A percentile compares a stretch with the other conserved stretches of the same genome.
These are phyloP conservation scores for Tachystola acroxantha DNA, from an alignment of 2,888 invertebrate species.

Conservation along the genomic window DNA sequence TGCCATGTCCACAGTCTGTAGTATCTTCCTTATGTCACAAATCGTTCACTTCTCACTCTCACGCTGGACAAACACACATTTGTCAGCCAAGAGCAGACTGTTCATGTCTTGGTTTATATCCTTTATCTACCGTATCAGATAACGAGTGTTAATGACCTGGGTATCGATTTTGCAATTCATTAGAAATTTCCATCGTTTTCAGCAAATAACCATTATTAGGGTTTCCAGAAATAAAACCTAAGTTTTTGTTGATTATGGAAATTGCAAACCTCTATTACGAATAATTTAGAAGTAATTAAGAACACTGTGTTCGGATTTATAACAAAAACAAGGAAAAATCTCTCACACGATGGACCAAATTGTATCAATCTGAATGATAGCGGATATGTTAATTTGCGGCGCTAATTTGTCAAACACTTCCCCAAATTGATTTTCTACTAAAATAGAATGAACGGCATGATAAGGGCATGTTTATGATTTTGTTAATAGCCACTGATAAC, in stretches of 20 bases:
- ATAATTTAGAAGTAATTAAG: too few species aligned
- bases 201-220: not conserved
- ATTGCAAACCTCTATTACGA: too few species aligned
- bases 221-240: too few species aligned
- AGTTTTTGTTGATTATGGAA: too few species aligned
- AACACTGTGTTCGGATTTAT: too few species aligned
- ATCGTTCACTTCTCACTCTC: conserved; percentile 54
- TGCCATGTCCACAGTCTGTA: conserved; percentile 37
- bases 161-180: conserved; percentile 4
- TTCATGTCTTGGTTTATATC: conserved; percentile 27
- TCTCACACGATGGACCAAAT: too few species aligned
- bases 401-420: not conserved
- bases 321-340: too few species aligned
- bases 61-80: conserved; percentile 51
- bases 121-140: conserved; percentile 24
- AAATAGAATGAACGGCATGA: conserved; percentile 19
- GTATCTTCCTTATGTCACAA: conserved; percentile 19
- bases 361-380: conserved; percentile 30
- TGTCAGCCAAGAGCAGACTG: conserved; percentile 49
- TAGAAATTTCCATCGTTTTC: not conserved
- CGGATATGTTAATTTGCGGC: too few species aligned
- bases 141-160: conserved; percentile 26
- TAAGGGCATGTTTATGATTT: conserved; percentile 34
- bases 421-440: conserved; percentile 1
- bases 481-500: conserved; percentile 39